phyloP scores from a whole-genome alignment of 2,113 vertebrate genomes.

The Salvator merianae region DNA sequence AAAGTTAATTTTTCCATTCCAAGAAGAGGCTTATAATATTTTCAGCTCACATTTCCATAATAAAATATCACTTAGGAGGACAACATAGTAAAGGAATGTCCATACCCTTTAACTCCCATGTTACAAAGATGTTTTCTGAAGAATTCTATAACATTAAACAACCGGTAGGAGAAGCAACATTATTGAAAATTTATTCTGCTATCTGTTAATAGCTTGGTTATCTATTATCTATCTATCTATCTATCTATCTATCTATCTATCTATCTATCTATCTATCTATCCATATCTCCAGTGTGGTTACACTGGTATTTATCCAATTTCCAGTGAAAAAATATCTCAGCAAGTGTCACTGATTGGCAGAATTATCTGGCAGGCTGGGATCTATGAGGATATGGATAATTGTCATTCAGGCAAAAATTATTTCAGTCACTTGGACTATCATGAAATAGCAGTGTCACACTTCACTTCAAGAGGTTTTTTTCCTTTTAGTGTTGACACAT shows the following conservation, averaged over 20 bases:
- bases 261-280: no score
- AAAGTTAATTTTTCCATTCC: not conserved
- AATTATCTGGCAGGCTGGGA: not conserved
- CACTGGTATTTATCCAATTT: not conserved
- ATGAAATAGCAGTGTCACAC: not conserved
- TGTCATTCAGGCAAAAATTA: not conserved
- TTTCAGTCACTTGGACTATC: not conserved
- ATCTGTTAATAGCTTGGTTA: constrained; percentile 28
- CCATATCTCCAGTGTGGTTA: constrained; percentile 12
- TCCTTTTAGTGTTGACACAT: not conserved
- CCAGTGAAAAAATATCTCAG: not conserved
- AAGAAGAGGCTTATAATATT: not conserved
- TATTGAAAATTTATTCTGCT: constrained; percentile 18
- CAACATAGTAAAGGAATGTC: not conserved
- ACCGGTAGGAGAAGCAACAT: not conserved
- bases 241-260: no score
- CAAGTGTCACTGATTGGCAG: not conserved
- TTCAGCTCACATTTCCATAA: not conserved
- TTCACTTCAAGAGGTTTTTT: not conserved
- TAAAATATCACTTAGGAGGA: not conserved
- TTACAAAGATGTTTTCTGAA: not conserved
- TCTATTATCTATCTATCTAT: no score
- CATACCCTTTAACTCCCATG: not conserved
- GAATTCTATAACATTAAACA: not conserved
- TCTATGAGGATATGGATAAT: not conserved